These are phyloP conservation scores for Sylvilagus floridanus DNA, from an alignment of 2,797 vertebrate genomes.

Conservation along the genomic window DNA sequence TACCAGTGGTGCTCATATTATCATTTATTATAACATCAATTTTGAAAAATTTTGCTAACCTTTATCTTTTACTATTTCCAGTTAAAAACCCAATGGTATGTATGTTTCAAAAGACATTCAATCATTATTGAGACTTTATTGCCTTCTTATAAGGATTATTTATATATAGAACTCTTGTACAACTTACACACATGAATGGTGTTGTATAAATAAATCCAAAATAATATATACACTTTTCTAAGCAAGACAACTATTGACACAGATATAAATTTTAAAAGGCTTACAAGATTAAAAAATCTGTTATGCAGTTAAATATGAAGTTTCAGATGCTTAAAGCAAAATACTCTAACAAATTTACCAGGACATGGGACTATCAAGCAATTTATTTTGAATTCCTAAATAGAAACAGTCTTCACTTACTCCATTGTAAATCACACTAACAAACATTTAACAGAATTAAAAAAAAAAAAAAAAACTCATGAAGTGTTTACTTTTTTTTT, in stretches of 20 bases:
- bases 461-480: slow-evolving; percentile 24
- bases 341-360: slow-evolving; percentile 18
- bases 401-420: slow-evolving; percentile 16
- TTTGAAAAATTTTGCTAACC: slow-evolving; percentile 8
- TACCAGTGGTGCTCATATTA: not conserved
- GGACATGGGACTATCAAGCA: not conserved
- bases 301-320: not conserved
- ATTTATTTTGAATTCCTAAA: slow-evolving; percentile 22
- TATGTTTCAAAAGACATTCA: not conserved
- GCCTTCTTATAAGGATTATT: not conserved
- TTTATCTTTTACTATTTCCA: slow-evolving; percentile 44
- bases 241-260: not conserved
- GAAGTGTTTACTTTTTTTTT: slow-evolving; percentile 34
- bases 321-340: slow-evolving; percentile 17
- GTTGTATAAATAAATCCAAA: not conserved
- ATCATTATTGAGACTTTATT: not conserved
- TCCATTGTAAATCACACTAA: not conserved
- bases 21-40: not conserved
- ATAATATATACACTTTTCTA: not conserved
- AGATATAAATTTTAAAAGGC: not conserved
- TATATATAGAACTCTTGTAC: not conserved
- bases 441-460: slow-evolving; percentile 40
- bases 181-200: not conserved
- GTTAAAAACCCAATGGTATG: not conserved
- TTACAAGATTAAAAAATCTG: slow-evolving; percentile 16